These are phyloP conservation scores for Aplodontia rufa DNA, from an alignment of 2,113 vertebrate species.

Conservation along the genomic window DNA sequence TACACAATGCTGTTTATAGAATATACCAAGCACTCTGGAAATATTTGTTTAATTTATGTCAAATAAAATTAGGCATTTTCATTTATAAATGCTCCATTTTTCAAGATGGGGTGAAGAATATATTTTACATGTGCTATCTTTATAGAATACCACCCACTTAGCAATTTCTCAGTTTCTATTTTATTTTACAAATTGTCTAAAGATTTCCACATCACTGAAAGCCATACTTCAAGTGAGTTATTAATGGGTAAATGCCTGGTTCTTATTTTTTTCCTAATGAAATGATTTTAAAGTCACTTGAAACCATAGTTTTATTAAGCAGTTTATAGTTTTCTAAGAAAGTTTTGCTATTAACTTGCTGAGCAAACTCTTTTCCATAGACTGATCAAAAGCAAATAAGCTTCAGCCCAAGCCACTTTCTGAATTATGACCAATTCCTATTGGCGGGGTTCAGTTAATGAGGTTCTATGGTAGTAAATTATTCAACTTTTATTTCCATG, in stretches of 20 bases:
- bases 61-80: conserved; percentile 21
- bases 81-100: not conserved
- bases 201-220: conserved; percentile 21
- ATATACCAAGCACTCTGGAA: not conserved
- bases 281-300: conserved; percentile 58
- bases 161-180: conserved; percentile 16
- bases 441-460: conserved; percentile 59
- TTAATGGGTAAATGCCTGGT: conserved; percentile 9
- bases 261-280: not conserved
- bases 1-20: not conserved
- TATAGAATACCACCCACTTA: conserved; percentile 29
- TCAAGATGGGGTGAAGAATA: conserved; percentile 3
- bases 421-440: conserved; percentile 60
- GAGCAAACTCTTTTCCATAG: conserved; percentile 57
- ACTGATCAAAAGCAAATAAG: conserved; percentile 60
- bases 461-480: conserved; percentile 65
- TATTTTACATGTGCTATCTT: conserved; percentile 31
- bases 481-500: conserved; percentile 61
- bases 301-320: conserved; percentile 47
- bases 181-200: conserved; percentile 38
- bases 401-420: conserved; percentile 62
- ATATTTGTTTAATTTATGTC: not conserved
- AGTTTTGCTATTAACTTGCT: conserved; percentile 50
- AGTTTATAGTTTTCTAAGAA: conserved; percentile 59
- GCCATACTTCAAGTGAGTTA: not conserved